phyloP scores from a whole-genome alignment of 1,140 invertebrate species.

The Coenobita brevimanus region DNA sequence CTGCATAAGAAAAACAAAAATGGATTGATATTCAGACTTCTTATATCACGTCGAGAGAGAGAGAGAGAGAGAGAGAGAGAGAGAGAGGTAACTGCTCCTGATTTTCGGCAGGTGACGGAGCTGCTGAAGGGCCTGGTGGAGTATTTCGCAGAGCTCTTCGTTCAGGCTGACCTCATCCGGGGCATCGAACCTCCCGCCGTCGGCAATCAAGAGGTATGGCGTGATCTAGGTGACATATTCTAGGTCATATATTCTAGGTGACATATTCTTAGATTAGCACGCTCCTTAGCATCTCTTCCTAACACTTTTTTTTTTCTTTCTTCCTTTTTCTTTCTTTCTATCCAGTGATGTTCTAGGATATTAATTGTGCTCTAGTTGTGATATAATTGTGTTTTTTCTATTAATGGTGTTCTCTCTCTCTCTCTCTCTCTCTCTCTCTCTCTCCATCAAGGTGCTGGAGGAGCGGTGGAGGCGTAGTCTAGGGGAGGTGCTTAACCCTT shows the following conservation, averaged over 20 bases:
- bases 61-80: not conserved
- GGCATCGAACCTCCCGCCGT: constrained; percentile 48
- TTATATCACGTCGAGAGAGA: not conserved
- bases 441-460: not conserved
- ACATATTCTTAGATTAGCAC: not conserved
- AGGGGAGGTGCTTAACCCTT: constrained; percentile 23
- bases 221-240: no score
- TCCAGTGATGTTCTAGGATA: not conserved
- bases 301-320: not conserved
- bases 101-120: constrained; percentile 29
- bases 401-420: not conserved
- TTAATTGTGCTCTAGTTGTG: not conserved
- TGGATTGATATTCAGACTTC: not conserved
- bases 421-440: not conserved
- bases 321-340: not conserved
- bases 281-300: not conserved
- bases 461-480: no score
- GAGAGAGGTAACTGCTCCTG: no score
- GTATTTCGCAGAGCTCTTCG: constrained; percentile 53
- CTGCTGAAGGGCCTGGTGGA: constrained; percentile 32
- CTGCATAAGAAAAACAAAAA: no score
- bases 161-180: constrained; percentile 40
- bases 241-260: not conserved
- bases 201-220: constrained; percentile 23
- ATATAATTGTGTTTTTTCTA: not conserved